phyloP scores from a whole-genome alignment of 2,888 invertebrate species.

The Philopedon plagiatum region DNA sequence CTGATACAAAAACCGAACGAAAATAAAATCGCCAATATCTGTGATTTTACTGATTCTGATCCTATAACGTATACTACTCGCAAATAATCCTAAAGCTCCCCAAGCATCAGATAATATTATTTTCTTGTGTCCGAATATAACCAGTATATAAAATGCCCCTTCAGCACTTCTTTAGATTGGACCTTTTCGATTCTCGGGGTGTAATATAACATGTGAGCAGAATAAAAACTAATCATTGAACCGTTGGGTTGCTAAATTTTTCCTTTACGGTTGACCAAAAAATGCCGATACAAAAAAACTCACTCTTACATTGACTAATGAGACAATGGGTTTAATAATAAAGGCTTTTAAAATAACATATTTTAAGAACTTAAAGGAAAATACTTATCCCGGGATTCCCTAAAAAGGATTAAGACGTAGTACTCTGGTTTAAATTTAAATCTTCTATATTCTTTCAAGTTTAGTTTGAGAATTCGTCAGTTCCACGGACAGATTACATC shows the following conservation, averaged over 20 bases:
- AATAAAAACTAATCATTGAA: slow-evolving; percentile 45
- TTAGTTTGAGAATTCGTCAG: no score
- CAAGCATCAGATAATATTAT: slow-evolving; percentile 49
- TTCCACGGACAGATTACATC: no score
- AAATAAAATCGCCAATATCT: slow-evolving; percentile 46
- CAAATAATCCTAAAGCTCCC: slow-evolving; percentile 48
- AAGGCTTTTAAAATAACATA: no score
- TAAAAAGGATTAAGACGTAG: no score
- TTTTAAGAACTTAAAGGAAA: no score
- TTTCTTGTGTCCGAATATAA: slow-evolving; percentile 50
- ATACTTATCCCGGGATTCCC: no score
- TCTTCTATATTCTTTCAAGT: no score
- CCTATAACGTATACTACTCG: slow-evolving; percentile 48
- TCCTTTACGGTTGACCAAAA: slow-evolving; percentile 1
- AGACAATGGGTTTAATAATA: no score
- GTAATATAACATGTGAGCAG: slow-evolving; percentile 50
- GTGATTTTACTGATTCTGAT: slow-evolving; percentile 48
- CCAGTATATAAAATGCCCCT: slow-evolving; percentile 49
- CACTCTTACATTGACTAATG: no score
- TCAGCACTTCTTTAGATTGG: slow-evolving; percentile 49
- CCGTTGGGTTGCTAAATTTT: slow-evolving; percentile 21
- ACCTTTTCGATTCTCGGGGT: slow-evolving; percentile 46
- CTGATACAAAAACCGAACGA: slow-evolving; percentile 30
- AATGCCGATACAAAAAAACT: background rate
- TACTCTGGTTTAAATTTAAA: no score